Conservation (phyloP, 2,888 invertebrate genomes). For the Hydropsyche betteni region DNA sequence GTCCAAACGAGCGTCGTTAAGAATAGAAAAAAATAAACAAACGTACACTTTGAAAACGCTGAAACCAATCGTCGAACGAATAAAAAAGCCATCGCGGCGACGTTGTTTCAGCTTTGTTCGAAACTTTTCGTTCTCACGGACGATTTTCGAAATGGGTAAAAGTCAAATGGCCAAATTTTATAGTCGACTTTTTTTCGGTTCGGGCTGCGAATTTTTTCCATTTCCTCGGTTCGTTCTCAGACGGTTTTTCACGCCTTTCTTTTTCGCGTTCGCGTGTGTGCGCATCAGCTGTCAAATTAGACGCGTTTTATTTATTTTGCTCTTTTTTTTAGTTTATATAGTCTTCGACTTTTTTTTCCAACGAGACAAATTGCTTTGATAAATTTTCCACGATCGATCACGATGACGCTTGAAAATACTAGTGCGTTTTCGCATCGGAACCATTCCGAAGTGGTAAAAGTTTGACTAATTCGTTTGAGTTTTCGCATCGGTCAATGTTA, state of each 20-base stretch:
- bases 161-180: constrained; percentile 15
- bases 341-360: too few species aligned
- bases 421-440: not conserved
- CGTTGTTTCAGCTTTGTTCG: constrained; percentile 10
- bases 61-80: constrained; percentile 3
- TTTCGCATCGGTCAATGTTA: constrained; percentile 6
- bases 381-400: constrained; percentile 22
- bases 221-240: constrained; percentile 4
- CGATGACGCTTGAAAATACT: not conserved
- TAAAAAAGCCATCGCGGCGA: not conserved
- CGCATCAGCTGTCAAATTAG: too few species aligned
- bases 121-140: constrained; percentile 27
- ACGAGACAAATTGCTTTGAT: not conserved
- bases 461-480: constrained; percentile 17
- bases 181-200: not conserved
- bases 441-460: constrained; percentile 14
- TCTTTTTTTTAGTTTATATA: too few species aligned
- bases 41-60: not conserved
- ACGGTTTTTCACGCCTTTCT: constrained; percentile 5
- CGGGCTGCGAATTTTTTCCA: constrained; percentile 8
- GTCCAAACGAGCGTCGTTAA: too few species aligned
- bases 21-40: too few species aligned
- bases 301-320: too few species aligned
- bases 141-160: not conserved
- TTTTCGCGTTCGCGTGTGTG: not conserved